Base-by-base conservation (phyloP, 1,140 invertebrate species). In the Drosophila yakuba region DNA sequence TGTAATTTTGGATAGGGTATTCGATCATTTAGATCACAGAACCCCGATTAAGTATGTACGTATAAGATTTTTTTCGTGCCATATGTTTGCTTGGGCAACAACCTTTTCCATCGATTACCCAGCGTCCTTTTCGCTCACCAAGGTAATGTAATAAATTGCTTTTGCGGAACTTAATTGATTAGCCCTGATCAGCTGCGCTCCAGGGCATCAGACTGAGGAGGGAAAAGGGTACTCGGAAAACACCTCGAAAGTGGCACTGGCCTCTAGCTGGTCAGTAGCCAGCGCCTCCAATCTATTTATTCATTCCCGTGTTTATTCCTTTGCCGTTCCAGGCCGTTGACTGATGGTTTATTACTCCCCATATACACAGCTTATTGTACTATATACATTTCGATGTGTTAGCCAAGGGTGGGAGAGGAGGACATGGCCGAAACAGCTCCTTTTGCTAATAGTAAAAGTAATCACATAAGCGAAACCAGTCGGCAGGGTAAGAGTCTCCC, bases 131-230 rank as follows among this genome's bases (percentile, higher is more conserved):
- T 35, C 44, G 3, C 28, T 23, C 52, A 36, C 52, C 51, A 54
- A 52, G 50, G 76, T 82, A 80, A 78, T 76, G 79, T 82, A 86
- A 86, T 86, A 90, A 85, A 90, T 86, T 90, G 82, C 81, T 83
- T 80, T 86, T 80, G 86, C 74, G 73, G 76, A 80, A 90, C 84
- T 90, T 86, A 90, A 90, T 90, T 90, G 86, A 90, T 90, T 90
- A 81, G 78, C 71, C 74, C 74, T 85, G 80, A 78, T 80, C 81
- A 85, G 79, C 78, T 82, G 79, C 58, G 78, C 69, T 20, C 39
- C 76, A 59, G 51, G 60, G 35, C 72, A 54, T 17, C 54, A 48
- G 66, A 44, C 60, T 39, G 58, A 39, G 50, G 41, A 28, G 36
- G 50, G 48, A 45, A 3, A 32, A 14, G 23, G 43, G 45, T 39